Evolutionary conservation across 2,797 vertebrate genomes (phyloP).

Genomic region (Nannoperca obscura): DNA sequence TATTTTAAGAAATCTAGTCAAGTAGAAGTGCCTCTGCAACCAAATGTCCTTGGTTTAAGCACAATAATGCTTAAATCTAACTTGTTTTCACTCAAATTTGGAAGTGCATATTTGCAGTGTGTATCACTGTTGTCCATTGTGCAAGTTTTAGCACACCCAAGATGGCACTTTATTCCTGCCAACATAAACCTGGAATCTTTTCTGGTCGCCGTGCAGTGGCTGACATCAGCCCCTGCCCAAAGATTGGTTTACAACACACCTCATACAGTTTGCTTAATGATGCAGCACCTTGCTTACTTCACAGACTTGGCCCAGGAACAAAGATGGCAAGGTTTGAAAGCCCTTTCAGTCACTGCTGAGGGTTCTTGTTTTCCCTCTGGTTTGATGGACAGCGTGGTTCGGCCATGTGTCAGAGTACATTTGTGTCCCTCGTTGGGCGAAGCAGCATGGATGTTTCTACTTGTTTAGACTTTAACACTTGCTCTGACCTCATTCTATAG

Average conservation of each 20-base stretch:
- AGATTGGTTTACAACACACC: conserved; percentile 31
- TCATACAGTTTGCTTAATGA: conserved; percentile 55
- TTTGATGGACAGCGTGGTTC: conserved; percentile 57
- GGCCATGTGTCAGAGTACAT: conserved; percentile 55
- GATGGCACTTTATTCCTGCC: background rate
- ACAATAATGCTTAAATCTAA: background rate
- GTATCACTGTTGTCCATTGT: background rate
- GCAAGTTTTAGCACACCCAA: background rate
- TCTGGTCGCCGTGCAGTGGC: background rate
- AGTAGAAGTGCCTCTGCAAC: background rate
- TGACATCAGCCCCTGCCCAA: conserved; percentile 21
- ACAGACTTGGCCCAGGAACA: conserved; percentile 45
- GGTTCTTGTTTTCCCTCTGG: conserved; percentile 35
- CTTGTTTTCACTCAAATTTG: no score
- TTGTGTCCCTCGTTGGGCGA: conserved; percentile 47
- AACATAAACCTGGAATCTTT: conserved; percentile 16
- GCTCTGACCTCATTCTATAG: conserved; percentile 62
- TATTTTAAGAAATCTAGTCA: background rate
- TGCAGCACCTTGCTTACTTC: conserved; percentile 57
- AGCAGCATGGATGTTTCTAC: conserved; percentile 41
- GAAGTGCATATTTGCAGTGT: background rate
- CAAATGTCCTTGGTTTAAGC: background rate
- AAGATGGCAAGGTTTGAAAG: conserved; percentile 55
- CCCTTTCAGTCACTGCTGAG: conserved; percentile 54
- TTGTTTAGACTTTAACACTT: conserved; percentile 59